These are phyloP conservation scores for Drosophila kuntzei DNA, from an alignment of 2,888 invertebrate genomes.

Conservation along the genomic window DNA sequence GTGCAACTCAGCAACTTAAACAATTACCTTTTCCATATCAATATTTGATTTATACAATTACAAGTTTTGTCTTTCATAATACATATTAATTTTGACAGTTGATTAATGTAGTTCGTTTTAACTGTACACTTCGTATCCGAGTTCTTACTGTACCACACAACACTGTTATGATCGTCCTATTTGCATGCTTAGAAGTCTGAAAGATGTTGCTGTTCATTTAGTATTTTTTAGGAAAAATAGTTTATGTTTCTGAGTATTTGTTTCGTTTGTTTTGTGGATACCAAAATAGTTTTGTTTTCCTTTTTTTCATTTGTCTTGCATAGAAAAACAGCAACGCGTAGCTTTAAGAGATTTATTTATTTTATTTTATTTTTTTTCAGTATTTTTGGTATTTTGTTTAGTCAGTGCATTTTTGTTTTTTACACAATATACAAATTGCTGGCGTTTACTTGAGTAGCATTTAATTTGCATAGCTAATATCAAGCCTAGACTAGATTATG, in stretches of 20 bases:
- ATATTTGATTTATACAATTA: constrained; percentile 24
- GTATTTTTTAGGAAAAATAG: constrained; percentile 56
- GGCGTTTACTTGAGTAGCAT: constrained; percentile 41
- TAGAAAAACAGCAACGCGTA: constrained; percentile 51
- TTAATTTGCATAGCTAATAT: constrained; percentile 61
- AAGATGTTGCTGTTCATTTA: constrained; percentile 39
- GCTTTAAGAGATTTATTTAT: constrained; percentile 7
- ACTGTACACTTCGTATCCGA: constrained; percentile 30
- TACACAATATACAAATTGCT: constrained; percentile 61
- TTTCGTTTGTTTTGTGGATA: constrained; percentile 39
- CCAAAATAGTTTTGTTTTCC: constrained; percentile 49
- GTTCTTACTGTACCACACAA: constrained; percentile 49
- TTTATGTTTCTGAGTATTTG: constrained; percentile 37
- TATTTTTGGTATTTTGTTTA: constrained; percentile 27
- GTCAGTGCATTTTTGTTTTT: constrained; percentile 54
- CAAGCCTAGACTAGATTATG: constrained; percentile 61
- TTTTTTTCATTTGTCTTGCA: constrained; percentile 13
- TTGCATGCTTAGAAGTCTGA: constrained; percentile 47
- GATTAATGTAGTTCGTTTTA: constrained; percentile 18
- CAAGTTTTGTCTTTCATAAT: constrained; percentile 17
- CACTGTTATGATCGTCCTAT: constrained; percentile 66
- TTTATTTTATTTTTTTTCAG: not conserved
- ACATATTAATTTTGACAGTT: constrained; percentile 20
- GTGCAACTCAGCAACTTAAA: constrained; percentile 68
- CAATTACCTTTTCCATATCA: constrained; percentile 40